Conservation (phyloP, 2,888 invertebrate species). For the Volucella inanis region DNA sequence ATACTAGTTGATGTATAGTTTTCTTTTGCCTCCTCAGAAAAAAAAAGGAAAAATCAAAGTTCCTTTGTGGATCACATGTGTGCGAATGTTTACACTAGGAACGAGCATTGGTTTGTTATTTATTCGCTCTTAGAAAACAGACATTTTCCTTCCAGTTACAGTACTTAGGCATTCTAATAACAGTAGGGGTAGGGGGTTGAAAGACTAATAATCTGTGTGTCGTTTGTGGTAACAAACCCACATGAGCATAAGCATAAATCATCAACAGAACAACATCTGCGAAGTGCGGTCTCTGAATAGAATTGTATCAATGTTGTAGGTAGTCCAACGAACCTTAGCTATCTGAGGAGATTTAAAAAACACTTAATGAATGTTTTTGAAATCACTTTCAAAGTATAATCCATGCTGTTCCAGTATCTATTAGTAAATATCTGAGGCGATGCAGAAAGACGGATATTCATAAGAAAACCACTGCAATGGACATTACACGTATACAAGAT, state of each 20-base stretch:
- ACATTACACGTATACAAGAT: no score
- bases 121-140: conserved; percentile 71
- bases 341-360: no score
- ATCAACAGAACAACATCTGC: conserved; percentile 68
- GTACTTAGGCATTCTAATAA: conserved; percentile 49
- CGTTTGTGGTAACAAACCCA: conserved; percentile 57
- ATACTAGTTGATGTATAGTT: conserved; percentile 2
- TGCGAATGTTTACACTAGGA: conserved; percentile 57
- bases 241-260: conserved; percentile 53
- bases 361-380: no score
- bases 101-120: conserved; percentile 69
- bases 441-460: no score
- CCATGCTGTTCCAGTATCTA: no score
- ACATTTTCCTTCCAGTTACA: conserved; percentile 54
- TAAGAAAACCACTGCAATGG: no score
- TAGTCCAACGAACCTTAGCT: not conserved
- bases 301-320: not conserved
- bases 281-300: conserved; percentile 56
- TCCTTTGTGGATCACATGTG: conserved; percentile 69
- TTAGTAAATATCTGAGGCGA: no score
- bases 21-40: not conserved
- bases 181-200: conserved; percentile 38
- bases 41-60: conserved; percentile 58
- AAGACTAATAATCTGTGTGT: conserved; percentile 67
- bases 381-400: no score